These are phyloP conservation scores for Psittacula derbiana DNA, from an alignment of 2,797 vertebrate genomes.

Conservation along the genomic window DNA sequence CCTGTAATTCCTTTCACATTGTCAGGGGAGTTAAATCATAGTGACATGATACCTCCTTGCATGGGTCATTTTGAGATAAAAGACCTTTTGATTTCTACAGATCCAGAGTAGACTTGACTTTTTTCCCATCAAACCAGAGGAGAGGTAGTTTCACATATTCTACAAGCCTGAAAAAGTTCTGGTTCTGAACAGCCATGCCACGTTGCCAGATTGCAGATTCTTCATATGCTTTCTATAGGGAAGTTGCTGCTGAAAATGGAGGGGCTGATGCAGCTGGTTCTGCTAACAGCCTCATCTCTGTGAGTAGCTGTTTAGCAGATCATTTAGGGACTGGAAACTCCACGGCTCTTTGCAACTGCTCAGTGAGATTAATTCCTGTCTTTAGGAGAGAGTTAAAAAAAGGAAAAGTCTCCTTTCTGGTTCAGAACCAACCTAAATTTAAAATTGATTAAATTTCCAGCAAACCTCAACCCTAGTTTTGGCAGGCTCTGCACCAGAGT, in stretches of 20 bases:
- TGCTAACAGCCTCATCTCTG: background rate
- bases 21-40: background rate
- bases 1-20: background rate
- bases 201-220: background rate
- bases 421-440: slow-evolving; percentile 16
- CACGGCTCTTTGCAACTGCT: background rate
- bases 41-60: background rate
- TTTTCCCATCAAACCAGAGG: background rate
- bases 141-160: background rate
- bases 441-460: slow-evolving; percentile 33
- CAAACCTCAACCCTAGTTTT: slow-evolving; percentile 13
- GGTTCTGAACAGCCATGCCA: background rate
- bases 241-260: background rate
- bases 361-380: background rate
- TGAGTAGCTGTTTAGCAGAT: background rate
- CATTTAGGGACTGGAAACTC: slow-evolving; percentile 23
- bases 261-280: background rate
- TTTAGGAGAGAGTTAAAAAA: background rate
- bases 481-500: background rate
- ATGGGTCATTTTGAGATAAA: background rate
- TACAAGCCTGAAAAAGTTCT: background rate
- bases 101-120: background rate
- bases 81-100: background rate
- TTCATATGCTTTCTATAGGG: background rate
- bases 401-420: background rate